Base-by-base conservation (phyloP, 2,113 vertebrate genomes). In the Eurystomus gularis region DNA sequence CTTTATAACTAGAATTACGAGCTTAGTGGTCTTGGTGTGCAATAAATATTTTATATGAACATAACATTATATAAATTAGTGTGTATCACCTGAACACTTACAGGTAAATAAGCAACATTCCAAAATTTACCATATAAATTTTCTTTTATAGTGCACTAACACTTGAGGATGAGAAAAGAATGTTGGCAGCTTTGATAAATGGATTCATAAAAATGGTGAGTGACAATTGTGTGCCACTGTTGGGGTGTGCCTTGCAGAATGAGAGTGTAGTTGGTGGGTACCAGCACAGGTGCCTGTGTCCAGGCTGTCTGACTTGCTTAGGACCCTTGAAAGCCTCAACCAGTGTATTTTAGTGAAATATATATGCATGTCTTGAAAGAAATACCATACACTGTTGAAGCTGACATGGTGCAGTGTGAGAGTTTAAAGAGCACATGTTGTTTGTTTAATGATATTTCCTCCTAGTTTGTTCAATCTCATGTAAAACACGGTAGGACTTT, bases 131-230 rank as follows among this genome's bases (percentile, higher is more conserved):
- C 44, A n/a, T 66, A 25, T 81, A 44, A 13, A 29, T 71, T 91
- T 92, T 96, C 91, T 93, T 72, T 97, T 94, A 9, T 70, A 99
- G 99, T 55, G 99, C 99, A 44, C 98, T 99, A 60, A 99, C 99
- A 6, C 98, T 99, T 2, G 99, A 99, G 80, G 99, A 99, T 79
- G 99, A 99, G 97, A 99, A 99, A 87, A 97, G 99, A 91, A 99
- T 93, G 82, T 95, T 99, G 92, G 97, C 99, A 77, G 95, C 98
- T 93, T 97, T 99, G 91, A 99, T 99, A 95, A 99, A 98, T 86
- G 99, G 99, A 86, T 99, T 99, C 97, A 98, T 99, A 94, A 99
- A 98, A 97, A 99, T 99, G 99, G 99, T 99, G 94, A 98, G 98
- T 96, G 65, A 29, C 52, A n/a, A 4, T 35, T 54, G 55, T 57